Evolutionary conservation across 2,888 invertebrate species (phyloP), one percentile per base, ranked within the genome.

Genomic region (Phyto melanocephala): DNA sequence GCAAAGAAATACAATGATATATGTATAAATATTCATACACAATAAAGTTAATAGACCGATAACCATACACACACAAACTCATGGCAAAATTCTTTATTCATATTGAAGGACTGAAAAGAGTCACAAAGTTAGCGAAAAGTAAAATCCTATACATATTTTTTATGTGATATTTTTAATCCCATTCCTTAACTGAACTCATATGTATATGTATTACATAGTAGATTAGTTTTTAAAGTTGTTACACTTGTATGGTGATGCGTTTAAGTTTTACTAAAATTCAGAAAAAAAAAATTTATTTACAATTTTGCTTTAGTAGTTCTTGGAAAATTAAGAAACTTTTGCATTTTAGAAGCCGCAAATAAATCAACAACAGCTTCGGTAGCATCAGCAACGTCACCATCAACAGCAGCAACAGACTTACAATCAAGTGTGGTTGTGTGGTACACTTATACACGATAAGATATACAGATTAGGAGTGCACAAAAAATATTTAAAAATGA

Each of bases 241-340:
- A 28, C 28, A 28, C 6, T 28, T 28, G 1, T 54, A 15, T 54
- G 15, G 28, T 28, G 28, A 56, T 20, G 3, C 17, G 8, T 17
- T 45, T 17, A 1, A 47, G 5, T 58, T 58, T 56, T 17, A 1
- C n/a, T 17, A 33, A 33, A 54, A 56, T 54, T 42, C 24, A 4
- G 0, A 24, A 11, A 70, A 50, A 35, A 28, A 11, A 70, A 50
- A 35, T 54, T 37, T 7, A 42, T 42, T 15, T 11, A 24, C 22
- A 17, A 37, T 13, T 60, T 60, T 54, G 35, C 28, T 60, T 62
- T n/a, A 17, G 60, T 40, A 37, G 60, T 37, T 35, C 42, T 7
- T 7, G 28, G 40, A 24, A 75, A 70, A 75, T 70, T 42, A 62
- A 80, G 56, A 80, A 80, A 75, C 62, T 80, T 75, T 75, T 50